Base-by-base conservation (phyloP, 2,888 invertebrate species). In the Desoria tigrina region DNA sequence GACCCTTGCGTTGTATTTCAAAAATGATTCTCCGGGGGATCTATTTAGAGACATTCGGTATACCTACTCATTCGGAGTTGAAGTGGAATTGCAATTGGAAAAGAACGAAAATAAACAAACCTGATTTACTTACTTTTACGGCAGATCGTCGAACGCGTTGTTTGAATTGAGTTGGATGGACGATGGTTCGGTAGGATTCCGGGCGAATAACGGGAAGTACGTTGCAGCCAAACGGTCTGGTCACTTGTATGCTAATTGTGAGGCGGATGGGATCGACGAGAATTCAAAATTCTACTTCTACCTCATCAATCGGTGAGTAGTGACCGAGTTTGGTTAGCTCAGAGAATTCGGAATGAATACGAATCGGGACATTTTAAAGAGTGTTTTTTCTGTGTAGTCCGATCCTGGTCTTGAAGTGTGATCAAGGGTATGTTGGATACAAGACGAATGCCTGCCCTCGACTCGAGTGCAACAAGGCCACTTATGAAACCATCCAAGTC, bases 371-470 rank as follows among this genome's bases (percentile, higher is more conserved):
- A n/a, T n/a, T n/a, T n/a, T n/a, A n/a, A n/a, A n/a, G n/a, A n/a
- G n/a, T n/a, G n/a, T n/a, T n/a, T n/a, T n/a, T n/a, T n/a, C n/a
- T 71, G 79, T 78, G 0, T 82, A 88, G 93, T 79, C 95, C 96
- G 7, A 91, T 94, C 79, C 83, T 97, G 79, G 94, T 97, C 78
- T 83, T 97, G 78, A 93, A 94, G 82, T 91, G 92, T 79, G 95
- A 96, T 79, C 94, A 94, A 82, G 97, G 97, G 49, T 96, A 94
- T 81, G 94, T 97, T 65, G 96, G 96, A 0, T 91, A 90, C 78
- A 94, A 94, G 82, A 85, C 86, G 60, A 82, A 86, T 0, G 84
- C 86, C 42, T 90, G 89, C 77, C 85, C 88, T 42, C 90, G 90
- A 80, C 83, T 95, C 77, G 95, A 96, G 82, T 96, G 95, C 84